phyloP scores from a whole-genome alignment of 2,888 invertebrate genomes.

The Microdon myrmicae region DNA sequence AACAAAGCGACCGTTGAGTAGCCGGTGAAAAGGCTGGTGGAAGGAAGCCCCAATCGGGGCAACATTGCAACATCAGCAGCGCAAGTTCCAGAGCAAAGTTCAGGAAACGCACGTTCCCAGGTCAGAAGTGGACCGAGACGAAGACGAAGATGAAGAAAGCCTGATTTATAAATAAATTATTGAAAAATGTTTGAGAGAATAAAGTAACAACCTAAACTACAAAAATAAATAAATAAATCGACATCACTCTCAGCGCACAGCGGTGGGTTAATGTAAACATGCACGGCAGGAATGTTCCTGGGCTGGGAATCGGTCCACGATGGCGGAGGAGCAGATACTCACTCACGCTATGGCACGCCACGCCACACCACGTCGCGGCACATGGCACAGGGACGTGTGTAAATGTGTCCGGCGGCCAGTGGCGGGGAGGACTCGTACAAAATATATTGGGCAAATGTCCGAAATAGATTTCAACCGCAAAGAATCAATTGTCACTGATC shows the following conservation, averaged over 20 bases:
- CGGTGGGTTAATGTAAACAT: conserved; percentile 40
- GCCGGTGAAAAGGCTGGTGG: not conserved
- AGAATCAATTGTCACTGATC: conserved; percentile 29
- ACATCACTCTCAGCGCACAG: conserved; percentile 31
- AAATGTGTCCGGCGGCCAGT: no score
- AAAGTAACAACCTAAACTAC: conserved; percentile 26
- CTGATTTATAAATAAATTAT: conserved; percentile 36
- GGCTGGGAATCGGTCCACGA: conserved; percentile 17
- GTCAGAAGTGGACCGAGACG: no score
- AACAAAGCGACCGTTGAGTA: no score
- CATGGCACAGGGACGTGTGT: not conserved
- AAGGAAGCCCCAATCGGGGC: conserved; percentile 2
- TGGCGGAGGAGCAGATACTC: no score
- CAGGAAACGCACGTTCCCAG: conserved; percentile 17
- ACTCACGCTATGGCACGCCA: no score
- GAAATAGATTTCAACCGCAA: conserved; percentile 19
- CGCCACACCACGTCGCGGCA: no score
- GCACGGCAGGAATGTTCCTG: conserved; percentile 30
- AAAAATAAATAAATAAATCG: conserved; percentile 38
- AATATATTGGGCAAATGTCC: not conserved
- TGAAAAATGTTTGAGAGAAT: conserved; percentile 35
- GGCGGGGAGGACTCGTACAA: no score
- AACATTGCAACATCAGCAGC: not conserved
- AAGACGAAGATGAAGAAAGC: conserved; percentile 26
- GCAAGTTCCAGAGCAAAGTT: not conserved